Evolutionary conservation across 2,113 vertebrate species (phyloP).

Genomic region (Sarotherodon lohbergeri): DNA sequence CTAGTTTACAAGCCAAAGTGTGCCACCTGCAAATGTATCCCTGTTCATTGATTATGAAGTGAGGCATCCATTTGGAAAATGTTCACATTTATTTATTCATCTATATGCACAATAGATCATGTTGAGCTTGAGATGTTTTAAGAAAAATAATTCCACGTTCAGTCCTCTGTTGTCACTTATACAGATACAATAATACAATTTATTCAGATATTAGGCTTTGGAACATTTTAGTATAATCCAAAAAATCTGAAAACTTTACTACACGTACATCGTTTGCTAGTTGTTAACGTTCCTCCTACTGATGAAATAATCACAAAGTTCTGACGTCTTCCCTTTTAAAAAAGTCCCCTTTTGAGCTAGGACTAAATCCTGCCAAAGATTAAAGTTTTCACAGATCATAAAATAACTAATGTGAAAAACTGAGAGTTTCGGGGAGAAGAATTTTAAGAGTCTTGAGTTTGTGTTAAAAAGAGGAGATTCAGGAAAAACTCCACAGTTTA

Average conservation of each 20-base stretch:
- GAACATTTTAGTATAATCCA: too few relatives aligned
- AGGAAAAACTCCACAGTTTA: not conserved
- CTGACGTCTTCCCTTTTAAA: not conserved
- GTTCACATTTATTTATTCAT: not conserved
- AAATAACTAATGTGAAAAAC: not conserved
- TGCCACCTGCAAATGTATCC: not conserved
- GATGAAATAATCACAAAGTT: not conserved
- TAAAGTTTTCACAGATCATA: not conserved
- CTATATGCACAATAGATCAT: rapidly evolving
- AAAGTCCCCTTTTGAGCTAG: not conserved
- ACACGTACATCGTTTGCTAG: too few relatives aligned
- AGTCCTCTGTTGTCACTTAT: too few relatives aligned
- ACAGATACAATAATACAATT: too few relatives aligned
- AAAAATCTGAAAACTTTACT: too few relatives aligned
- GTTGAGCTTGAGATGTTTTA: not conserved
- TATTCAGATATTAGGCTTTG: too few relatives aligned
- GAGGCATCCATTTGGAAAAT: rapidly evolving
- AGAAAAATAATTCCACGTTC: too few relatives aligned
- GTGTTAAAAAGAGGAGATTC: not conserved
- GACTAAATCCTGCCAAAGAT: not conserved
- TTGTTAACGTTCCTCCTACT: not conserved
- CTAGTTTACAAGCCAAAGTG: not conserved
- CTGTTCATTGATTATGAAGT: not conserved
- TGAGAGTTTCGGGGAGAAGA: not conserved
- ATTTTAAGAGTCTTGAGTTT: not conserved